These are phyloP conservation scores for Elymnias hypermnestra DNA, from an alignment of 1,140 invertebrate species.

Conservation along the genomic window DNA sequence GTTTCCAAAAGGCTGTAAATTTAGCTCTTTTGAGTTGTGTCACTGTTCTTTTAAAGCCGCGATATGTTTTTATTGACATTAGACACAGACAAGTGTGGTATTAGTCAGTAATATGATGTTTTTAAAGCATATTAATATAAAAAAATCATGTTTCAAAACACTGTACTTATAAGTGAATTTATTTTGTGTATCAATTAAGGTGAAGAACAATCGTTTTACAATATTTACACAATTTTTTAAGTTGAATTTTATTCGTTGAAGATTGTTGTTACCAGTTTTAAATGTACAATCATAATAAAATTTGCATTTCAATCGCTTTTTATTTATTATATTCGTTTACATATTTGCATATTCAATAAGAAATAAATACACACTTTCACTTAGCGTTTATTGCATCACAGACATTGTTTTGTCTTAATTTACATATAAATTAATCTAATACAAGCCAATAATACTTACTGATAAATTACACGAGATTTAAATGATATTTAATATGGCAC, in stretches of 20 bases:
- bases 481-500: too few species aligned
- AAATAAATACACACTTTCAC: background rate
- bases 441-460: slow-evolving; percentile 29
- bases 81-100: background rate
- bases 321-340: slow-evolving; percentile 6
- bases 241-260: slow-evolving; percentile 6
- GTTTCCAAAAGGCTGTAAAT: too few species aligned
- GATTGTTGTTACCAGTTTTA: slow-evolving; percentile 15
- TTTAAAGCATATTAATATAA: too few species aligned
- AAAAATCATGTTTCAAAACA: background rate
- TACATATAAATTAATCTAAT: slow-evolving; percentile 28
- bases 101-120: background rate
- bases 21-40: too few species aligned
- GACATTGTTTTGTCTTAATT: slow-evolving; percentile 48
- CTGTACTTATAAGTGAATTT: slow-evolving; percentile 3
- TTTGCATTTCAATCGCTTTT: slow-evolving; percentile 20
- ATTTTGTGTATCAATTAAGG: slow-evolving; percentile 1
- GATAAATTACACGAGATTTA: too few species aligned
- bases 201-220: background rate
- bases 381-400: slow-evolving; percentile 46
- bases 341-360: background rate
- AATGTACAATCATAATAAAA: slow-evolving; percentile 14
- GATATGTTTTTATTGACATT: too few species aligned
- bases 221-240: background rate
- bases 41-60: too few species aligned